Evolutionary conservation across 1,140 invertebrate genomes (phyloP).

Genomic region (Dysdera silvatica): DNA sequence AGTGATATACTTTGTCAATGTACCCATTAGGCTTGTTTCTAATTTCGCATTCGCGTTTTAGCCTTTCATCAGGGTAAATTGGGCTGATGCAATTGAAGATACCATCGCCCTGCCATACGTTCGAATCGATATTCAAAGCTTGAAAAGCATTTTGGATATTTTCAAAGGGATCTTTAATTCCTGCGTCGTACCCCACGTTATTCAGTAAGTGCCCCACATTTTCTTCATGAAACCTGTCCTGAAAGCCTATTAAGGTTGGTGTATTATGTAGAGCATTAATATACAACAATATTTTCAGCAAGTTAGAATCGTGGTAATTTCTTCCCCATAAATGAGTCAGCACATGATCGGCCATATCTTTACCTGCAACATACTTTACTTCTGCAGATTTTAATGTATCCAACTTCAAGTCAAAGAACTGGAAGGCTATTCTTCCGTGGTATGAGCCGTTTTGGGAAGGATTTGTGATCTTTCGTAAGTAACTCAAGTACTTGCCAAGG

Average conservation of each 20-base stretch:
- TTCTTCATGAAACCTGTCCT: not conserved
- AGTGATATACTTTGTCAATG: conserved; percentile 20
- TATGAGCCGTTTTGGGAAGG: conserved; percentile 7
- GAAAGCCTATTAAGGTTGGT: not conserved
- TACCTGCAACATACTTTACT: conserved; percentile 16
- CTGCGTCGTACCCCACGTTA: conserved; percentile 13
- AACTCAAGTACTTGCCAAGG: conserved; percentile 2
- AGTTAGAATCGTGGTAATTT: not conserved
- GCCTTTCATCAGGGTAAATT: conserved; percentile 19
- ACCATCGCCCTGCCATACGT: conserved; percentile 25
- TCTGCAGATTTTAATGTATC: conserved; percentile 14
- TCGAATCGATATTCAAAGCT: not conserved
- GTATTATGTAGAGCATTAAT: not conserved
- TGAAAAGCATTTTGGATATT: not conserved
- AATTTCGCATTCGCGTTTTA: not conserved
- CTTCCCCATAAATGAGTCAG: conserved; percentile 28
- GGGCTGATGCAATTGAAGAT: conserved; percentile 21
- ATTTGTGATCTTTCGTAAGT: conserved; percentile 14
- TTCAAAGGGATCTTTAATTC: not conserved
- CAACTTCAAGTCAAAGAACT: conserved; percentile 33
- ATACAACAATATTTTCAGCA: conserved; percentile 2
- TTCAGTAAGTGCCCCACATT: not conserved
- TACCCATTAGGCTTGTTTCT: not conserved
- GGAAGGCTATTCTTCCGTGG: conserved; percentile 9
- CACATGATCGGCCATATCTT: conserved; percentile 29